Evolutionary conservation across 2,797 vertebrate species (phyloP).

Genomic region (Pelobates cultripes): DNA sequence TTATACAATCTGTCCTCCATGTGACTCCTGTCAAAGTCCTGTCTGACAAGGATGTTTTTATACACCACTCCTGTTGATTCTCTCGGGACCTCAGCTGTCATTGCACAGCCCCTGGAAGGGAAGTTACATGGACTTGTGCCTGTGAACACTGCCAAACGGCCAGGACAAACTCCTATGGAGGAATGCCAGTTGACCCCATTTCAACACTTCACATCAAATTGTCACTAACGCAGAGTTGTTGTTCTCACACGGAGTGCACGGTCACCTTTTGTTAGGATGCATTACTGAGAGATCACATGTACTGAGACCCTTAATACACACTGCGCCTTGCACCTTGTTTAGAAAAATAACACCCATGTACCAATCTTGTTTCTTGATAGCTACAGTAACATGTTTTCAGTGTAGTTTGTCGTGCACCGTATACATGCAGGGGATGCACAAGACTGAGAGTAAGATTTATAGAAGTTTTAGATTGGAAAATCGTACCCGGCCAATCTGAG

Average conservation of each 20-base stretch:
- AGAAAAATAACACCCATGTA: too few species aligned
- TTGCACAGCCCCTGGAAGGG: slow-evolving; percentile 73
- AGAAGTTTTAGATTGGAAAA: too few species aligned
- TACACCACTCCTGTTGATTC: slow-evolving; percentile 67
- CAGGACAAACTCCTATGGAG: slow-evolving; percentile 64
- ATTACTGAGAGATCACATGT: too few species aligned
- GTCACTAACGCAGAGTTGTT: slow-evolving; percentile 21
- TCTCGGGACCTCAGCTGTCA: slow-evolving; percentile 70
- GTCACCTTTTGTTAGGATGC: too few species aligned
- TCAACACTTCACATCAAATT: slow-evolving; percentile 55
- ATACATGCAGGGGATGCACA: too few species aligned
- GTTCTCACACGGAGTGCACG: not conserved
- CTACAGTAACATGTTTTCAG: too few species aligned
- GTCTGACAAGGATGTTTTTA: slow-evolving; percentile 78
- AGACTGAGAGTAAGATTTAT: too few species aligned
- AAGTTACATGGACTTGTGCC: slow-evolving; percentile 72
- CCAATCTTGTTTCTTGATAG: too few species aligned
- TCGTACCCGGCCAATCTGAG: too few species aligned
- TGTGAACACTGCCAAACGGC: slow-evolving; percentile 51
- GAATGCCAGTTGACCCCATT: slow-evolving; percentile 69
- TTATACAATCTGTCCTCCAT: slow-evolving; percentile 69
- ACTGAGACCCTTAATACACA: too few species aligned
- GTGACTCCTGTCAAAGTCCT: slow-evolving; percentile 78
- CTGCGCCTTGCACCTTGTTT: too few species aligned
- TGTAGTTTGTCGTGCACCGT: too few species aligned